Conservation (phyloP, 1,140 invertebrate genomes). For the Zaprionus ghesquierei region DNA sequence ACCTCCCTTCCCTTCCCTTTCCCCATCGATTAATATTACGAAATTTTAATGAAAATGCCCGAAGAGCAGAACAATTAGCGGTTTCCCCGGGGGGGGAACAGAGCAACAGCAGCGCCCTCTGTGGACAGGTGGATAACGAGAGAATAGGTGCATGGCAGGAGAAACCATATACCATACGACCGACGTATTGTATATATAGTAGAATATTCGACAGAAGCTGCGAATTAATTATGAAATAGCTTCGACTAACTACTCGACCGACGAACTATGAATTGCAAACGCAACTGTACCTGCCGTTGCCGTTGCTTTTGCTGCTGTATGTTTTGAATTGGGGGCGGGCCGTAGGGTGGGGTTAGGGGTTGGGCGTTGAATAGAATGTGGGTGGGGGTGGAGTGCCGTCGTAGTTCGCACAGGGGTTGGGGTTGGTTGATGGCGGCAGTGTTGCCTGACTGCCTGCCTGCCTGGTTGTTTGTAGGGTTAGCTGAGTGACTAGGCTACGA, state of each 20-base stretch:
- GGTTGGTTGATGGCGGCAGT: background rate
- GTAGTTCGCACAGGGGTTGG: background rate
- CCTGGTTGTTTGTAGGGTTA: constrained; percentile 31
- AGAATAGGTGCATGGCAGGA: background rate
- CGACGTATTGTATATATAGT: background rate
- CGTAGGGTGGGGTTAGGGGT: background rate
- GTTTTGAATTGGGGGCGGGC: constrained; percentile 17
- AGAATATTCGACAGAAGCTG: constrained; percentile 42
- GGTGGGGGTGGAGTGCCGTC: background rate
- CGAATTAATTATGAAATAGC: constrained; percentile 51
- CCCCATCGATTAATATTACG: constrained; percentile 71
- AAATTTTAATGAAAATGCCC: constrained; percentile 75
- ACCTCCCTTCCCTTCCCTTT: background rate
- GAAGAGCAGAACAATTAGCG: constrained; percentile 38
- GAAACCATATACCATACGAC: background rate
- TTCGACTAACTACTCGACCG: constrained; percentile 24
- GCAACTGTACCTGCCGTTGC: constrained; percentile 58
- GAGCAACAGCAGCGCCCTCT: no score
- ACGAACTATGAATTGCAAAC: constrained; percentile 46
- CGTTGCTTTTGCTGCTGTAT: background rate
- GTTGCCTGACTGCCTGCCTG: background rate
- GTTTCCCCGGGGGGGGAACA: background rate
- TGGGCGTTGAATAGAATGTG: background rate
- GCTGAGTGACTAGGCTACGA: constrained; percentile 37
- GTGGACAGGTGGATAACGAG: background rate